These are phyloP conservation scores for Sinocyclocheilus anophthalmus DNA, from an alignment of 2,113 vertebrate species.

Conservation along the genomic window DNA sequence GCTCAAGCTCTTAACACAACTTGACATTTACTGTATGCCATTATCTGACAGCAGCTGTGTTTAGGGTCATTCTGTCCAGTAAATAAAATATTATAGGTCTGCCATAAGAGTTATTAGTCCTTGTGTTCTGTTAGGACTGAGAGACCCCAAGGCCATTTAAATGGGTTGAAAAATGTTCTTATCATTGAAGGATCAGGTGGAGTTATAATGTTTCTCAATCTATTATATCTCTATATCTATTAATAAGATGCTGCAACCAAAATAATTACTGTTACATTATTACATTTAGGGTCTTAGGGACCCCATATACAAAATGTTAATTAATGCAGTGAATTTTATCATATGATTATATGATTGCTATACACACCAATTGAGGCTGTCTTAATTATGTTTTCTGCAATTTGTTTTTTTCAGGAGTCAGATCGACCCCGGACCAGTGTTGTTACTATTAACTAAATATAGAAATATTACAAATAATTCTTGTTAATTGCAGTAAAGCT, in stretches of 20 bases:
- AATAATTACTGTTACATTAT: not conserved
- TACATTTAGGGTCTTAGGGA: not conserved
- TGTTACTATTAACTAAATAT: not conserved
- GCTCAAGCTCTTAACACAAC: not conserved
- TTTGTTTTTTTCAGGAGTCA: not conserved
- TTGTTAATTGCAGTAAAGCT: too few species aligned
- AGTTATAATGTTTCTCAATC: not conserved
- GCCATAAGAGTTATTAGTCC: not conserved
- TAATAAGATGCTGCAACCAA: not conserved
- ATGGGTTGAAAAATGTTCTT: not conserved
- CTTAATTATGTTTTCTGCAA: not conserved
- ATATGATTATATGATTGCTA: not conserved
- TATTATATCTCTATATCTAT: too few species aligned
- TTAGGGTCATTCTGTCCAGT: not conserved
- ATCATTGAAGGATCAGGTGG: not conserved
- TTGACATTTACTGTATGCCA: slow-evolving; percentile 8
- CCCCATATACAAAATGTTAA: not conserved
- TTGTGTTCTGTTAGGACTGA: not conserved
- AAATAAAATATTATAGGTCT: not conserved
- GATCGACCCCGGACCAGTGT: not conserved
- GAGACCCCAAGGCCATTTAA: not conserved
- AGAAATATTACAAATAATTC: too few species aligned
- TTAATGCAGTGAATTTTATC: not conserved
- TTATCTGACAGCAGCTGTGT: not conserved
- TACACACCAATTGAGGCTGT: not conserved